A percentile compares a stretch with the other conserved stretches of the same genome.
These are phyloP conservation scores for Lordiphosa fenestrarum DNA, from an alignment of 2,888 invertebrate genomes.

Conservation along the genomic window DNA sequence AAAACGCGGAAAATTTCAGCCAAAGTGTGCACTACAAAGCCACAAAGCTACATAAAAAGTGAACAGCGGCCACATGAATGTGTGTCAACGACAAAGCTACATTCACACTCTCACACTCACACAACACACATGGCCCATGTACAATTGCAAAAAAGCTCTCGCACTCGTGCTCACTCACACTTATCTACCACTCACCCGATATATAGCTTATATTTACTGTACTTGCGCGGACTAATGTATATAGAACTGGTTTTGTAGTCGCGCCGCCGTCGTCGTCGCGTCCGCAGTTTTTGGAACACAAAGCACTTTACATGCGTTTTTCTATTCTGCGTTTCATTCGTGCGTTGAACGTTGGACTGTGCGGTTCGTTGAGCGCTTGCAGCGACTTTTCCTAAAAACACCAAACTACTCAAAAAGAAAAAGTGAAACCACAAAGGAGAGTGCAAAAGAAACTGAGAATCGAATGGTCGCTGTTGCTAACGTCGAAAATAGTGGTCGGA, in stretches of 20 bases:
- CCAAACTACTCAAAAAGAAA: slow-evolving; percentile 32
- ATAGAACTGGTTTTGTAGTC: slow-evolving; percentile 63
- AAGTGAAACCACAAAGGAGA: slow-evolving; percentile 51
- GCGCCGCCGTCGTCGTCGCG: slow-evolving; percentile 47
- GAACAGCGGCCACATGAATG: slow-evolving; percentile 55
- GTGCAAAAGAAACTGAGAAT: slow-evolving; percentile 33
- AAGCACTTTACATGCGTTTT: slow-evolving; percentile 72
- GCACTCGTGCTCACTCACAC: slow-evolving; percentile 25
- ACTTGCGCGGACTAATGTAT: slow-evolving; percentile 60
- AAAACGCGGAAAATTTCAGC: slow-evolving; percentile 51
- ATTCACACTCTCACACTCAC: slow-evolving; percentile 27
- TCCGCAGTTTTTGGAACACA: slow-evolving; percentile 42
- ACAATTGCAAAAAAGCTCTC: slow-evolving; percentile 54
- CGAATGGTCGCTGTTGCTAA: slow-evolving; percentile 61
- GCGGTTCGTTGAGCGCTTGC: slow-evolving; percentile 73
- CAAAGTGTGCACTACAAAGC: slow-evolving; percentile 50
- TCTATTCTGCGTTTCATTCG: slow-evolving; percentile 79
- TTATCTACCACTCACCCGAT: slow-evolving; percentile 5
- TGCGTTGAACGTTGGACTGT: slow-evolving; percentile 74
- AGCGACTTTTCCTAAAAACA: slow-evolving; percentile 6
- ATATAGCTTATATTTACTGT: slow-evolving; percentile 58
- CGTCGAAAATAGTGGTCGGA: slow-evolving; percentile 61
- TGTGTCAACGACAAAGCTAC: slow-evolving; percentile 73
- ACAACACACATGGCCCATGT: slow-evolving; percentile 30
- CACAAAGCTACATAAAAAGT: slow-evolving; percentile 38